Percentiles rank a stretch among this genome's conserved stretches.
Conservation (phyloP, 2,888 invertebrate species). For the Apocheima hispidaria region DNA sequence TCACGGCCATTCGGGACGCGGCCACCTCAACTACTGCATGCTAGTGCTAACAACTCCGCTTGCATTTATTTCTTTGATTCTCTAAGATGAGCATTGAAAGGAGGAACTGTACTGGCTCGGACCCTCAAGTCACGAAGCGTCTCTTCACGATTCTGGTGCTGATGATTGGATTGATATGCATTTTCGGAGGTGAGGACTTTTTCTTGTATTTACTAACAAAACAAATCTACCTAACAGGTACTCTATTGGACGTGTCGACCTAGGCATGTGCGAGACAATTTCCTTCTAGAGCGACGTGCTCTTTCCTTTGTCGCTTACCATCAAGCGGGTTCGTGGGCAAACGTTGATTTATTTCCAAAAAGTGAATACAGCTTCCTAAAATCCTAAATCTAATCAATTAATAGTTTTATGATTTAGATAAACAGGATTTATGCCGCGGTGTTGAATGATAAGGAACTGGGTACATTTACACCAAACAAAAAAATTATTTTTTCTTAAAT, state of each 20-base stretch:
- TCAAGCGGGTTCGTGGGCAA: no score
- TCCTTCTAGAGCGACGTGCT: no score
- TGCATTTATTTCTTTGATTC: slow-evolving; percentile 23
- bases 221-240: not conserved
- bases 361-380: no score
- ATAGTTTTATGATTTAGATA: no score
- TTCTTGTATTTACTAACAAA: slow-evolving; percentile 50
- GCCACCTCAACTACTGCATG: slow-evolving; percentile 31
- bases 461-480: no score
- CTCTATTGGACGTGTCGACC: not conserved
- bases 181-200: slow-evolving; percentile 72
- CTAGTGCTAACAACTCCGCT: slow-evolving; percentile 13
- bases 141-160: slow-evolving; percentile 69
- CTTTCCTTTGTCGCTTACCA: no score
- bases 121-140: slow-evolving; percentile 69
- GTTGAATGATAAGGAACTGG: no score
- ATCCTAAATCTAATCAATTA: no score
- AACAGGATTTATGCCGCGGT: no score
- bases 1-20: slow-evolving; percentile 36
- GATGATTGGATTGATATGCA: slow-evolving; percentile 68
- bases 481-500: no score
- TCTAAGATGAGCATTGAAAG: slow-evolving; percentile 63
- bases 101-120: slow-evolving; percentile 62
- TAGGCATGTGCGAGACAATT: no score
- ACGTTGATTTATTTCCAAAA: no score